Conservation (phyloP, 30 jellyfish, hydroid and myxozoan species). For the Chironex yamaguchii region DNA sequence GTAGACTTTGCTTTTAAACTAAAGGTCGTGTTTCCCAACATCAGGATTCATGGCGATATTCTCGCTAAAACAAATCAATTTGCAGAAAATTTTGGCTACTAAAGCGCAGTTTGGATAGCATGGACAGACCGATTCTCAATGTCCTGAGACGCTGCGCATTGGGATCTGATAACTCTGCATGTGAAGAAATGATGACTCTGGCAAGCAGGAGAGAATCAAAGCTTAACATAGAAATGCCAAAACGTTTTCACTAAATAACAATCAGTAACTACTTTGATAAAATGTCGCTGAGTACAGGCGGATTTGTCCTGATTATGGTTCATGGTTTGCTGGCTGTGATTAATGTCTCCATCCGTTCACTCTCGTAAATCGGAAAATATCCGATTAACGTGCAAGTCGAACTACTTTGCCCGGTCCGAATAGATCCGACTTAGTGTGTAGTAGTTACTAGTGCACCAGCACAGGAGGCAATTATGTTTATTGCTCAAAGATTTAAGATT, state of each 20-base stretch:
- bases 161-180: not conserved
- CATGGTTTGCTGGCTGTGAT: not conserved
- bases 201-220: not conserved
- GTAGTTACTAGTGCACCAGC: too few relatives aligned
- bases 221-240: not conserved
- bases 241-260: not conserved
- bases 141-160: constrained; percentile 1
- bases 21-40: constrained; percentile 32
- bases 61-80: not conserved
- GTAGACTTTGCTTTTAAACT: constrained; percentile 20
- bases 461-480: too few relatives aligned
- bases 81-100: not conserved
- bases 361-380: not conserved
- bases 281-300: not conserved
- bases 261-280: not conserved
- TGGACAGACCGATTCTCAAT: not conserved
- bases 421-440: not conserved
- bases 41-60: constrained; percentile 32
- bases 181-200: not conserved
- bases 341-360: not conserved
- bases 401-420: not conserved
- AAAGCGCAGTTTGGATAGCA: not conserved
- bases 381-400: not conserved
- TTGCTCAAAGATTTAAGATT: too few relatives aligned
- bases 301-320: not conserved